Conservation (phyloP, 2,888 invertebrate species). For the Drosophila mettleri region DNA sequence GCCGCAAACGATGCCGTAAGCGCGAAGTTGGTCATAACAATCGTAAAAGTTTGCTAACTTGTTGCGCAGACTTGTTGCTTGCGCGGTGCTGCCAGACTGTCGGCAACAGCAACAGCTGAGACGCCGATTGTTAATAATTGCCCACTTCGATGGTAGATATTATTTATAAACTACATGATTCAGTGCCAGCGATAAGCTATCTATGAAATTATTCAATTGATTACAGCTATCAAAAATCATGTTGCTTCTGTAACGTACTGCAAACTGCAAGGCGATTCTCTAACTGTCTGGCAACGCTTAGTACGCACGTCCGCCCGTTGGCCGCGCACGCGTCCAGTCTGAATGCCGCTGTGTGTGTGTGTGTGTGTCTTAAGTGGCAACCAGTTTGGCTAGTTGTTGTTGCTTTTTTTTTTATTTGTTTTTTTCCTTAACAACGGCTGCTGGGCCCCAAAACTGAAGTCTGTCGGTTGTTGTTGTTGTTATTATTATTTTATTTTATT, state of each 20-base stretch:
- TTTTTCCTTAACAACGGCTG: slow-evolving; percentile 25
- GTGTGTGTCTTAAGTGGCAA: slow-evolving; percentile 46
- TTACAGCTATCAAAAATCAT: background rate
- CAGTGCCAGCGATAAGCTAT: slow-evolving; percentile 20
- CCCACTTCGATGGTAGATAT: background rate
- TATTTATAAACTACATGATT: slow-evolving; percentile 12
- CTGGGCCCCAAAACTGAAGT: slow-evolving; percentile 61
- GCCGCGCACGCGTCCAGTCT: slow-evolving; percentile 59
- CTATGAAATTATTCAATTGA: slow-evolving; percentile 2
- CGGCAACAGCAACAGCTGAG: slow-evolving; percentile 1
- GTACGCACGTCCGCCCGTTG: background rate
- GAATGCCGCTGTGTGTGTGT: background rate
- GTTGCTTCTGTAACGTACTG: background rate
- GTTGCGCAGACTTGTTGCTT: slow-evolving; percentile 62
- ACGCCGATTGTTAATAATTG: background rate
- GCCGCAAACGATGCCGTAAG: slow-evolving; percentile 69
- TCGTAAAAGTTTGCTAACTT: slow-evolving; percentile 75
- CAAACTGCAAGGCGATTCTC: background rate
- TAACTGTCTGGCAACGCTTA: slow-evolving; percentile 48
- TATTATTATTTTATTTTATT: background rate
- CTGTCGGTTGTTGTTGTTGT: slow-evolving; percentile 18
- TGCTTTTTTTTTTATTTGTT: slow-evolving; percentile 16
- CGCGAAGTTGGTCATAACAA: slow-evolving; percentile 77
- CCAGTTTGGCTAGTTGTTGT: slow-evolving; percentile 52
- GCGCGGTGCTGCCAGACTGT: slow-evolving; percentile 62